These are phyloP conservation scores for Macrosiphum euphorbiae DNA, from an alignment of 2,888 invertebrate genomes.

Conservation along the genomic window DNA sequence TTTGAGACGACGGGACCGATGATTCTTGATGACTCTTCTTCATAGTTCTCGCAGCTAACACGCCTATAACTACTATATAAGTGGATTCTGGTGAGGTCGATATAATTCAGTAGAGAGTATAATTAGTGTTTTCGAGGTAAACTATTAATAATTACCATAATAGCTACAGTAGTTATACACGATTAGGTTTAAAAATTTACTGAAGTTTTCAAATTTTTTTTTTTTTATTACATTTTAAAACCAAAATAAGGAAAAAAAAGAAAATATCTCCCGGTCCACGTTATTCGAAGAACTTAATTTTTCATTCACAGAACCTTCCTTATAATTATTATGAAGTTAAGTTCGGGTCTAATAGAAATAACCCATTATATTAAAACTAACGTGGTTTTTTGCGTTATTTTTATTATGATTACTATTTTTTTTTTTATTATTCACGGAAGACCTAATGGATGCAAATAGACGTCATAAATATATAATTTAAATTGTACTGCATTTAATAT, in stretches of 20 bases:
- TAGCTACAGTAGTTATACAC: background rate
- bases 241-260: background rate
- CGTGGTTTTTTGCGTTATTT: background rate
- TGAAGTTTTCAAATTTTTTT: background rate
- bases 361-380: background rate
- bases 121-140: background rate
- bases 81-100: background rate
- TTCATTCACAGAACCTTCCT: background rate
- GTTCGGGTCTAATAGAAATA: background rate
- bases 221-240: background rate
- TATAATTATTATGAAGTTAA: background rate
- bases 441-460: slow-evolving; percentile 5
- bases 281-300: background rate
- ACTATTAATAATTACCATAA: background rate
- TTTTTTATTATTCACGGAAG: background rate
- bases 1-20: background rate
- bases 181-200: background rate
- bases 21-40: no score
- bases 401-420: background rate
- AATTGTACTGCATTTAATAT: background rate
- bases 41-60: background rate
- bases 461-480: slow-evolving; percentile 24
- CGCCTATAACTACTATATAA: background rate
- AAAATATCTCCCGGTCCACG: background rate
- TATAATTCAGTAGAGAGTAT: background rate